Evolutionary conservation across 2,888 invertebrate genomes (phyloP), one percentile per base, ranked within the genome.

Genomic region (Philereme transversata): DNA sequence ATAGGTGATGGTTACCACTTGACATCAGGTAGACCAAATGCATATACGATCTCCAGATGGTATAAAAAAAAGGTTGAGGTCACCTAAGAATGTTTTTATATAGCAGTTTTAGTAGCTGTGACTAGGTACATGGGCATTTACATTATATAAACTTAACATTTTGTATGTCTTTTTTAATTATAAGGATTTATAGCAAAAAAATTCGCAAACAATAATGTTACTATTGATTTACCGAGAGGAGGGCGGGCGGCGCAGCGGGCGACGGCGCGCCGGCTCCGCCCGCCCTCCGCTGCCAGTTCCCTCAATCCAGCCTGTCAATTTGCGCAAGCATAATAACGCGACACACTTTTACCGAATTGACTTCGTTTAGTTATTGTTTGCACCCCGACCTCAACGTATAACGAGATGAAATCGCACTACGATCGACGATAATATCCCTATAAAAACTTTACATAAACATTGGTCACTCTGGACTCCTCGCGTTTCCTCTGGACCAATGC

Each of bases 341-440:
- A 75, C 81, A 79, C 77, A 75, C 79, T 79, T 74, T 75, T 71
- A 64, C 76, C 75, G 76, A 84, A 90, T 90, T 89, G 82, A 86
- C 87, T 86, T 90, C 81, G 86, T 90, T 89, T 86, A 78, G 79
- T 77, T 75, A 83, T 83, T 81, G 84, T 84, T 82, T 51, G 33
- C 49, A 49, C 62, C 66, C 60, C 71, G 71, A 74, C 75, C 70
- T 71, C 53, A 59, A 53, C 51, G 48, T 81, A 79, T 83, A 87
- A 85, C 82, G 76, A 78, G 71, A 65, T 69, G 71, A 61, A 54
- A 70, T 65, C 62, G 56, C 64, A 68, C 56, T 44, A 51, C 7
- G 56, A 51, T 55, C 55, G 57, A 51, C 44, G 36, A 54, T 46
- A 52, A 6, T 3, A 38, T 1, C 7, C 22, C 5, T 38, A 40